Conservation (phyloP, 2,797 vertebrate species). For the Lycodopsis pacificus region DNA sequence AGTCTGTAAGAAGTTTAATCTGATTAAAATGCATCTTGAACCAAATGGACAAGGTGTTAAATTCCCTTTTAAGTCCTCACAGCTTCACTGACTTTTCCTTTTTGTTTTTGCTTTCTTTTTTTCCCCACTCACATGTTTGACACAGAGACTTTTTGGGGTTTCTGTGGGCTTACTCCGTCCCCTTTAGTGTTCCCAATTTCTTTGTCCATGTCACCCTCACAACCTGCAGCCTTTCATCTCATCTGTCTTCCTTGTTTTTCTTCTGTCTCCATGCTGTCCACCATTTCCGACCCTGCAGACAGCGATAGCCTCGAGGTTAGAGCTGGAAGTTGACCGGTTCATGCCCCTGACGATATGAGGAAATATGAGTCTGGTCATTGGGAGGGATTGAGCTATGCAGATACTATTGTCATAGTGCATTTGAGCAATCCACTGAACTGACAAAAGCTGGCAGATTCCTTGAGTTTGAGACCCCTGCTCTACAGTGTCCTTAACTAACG, state of each 20-base stretch:
- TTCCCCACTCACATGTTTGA: not conserved
- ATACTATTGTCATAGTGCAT: not conserved
- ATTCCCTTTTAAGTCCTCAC: slow-evolving; percentile 36
- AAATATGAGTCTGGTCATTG: not conserved
- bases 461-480: not conserved
- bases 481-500: slow-evolving; percentile 22
- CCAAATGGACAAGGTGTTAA: slow-evolving; percentile 40
- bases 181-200: not conserved
- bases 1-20: slow-evolving; percentile 41
- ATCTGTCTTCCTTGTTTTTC: slow-evolving; percentile 21
- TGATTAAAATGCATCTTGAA: slow-evolving; percentile 49
- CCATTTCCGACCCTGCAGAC: slow-evolving; percentile 15
- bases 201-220: not conserved
- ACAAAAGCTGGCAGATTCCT: not conserved
- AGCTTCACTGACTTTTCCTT: slow-evolving; percentile 12
- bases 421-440: not conserved
- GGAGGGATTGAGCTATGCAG: not conserved
- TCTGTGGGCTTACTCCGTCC: not conserved
- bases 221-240: slow-evolving; percentile 18
- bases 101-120: not conserved
- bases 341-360: slow-evolving; percentile 15
- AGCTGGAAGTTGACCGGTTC: slow-evolving; percentile 21
- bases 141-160: not conserved
- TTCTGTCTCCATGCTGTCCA: slow-evolving; percentile 26
- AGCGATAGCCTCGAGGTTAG: slow-evolving; percentile 25